phyloP scores from a whole-genome alignment of 2,888 invertebrate species.

The Anodontia alba region DNA sequence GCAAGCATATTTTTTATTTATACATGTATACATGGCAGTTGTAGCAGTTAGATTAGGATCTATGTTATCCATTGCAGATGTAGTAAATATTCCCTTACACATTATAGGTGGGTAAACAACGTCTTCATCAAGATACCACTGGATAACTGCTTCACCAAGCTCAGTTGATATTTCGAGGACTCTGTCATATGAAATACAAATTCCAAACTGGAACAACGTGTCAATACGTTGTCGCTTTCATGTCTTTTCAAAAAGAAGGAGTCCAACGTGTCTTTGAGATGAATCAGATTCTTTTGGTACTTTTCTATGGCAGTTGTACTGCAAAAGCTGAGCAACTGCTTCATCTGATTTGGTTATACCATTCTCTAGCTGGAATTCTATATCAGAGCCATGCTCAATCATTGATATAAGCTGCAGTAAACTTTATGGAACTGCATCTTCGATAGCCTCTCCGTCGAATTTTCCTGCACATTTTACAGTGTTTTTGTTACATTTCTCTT shows the following conservation, averaged over 20 bases:
- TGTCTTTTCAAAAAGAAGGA: slow-evolving; percentile 58
- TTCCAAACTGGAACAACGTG: too few relatives aligned
- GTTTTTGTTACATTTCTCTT: too few relatives aligned
- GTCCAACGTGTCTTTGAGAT: slow-evolving; percentile 44
- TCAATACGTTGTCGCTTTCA: slow-evolving; percentile 54
- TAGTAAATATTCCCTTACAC: slow-evolving; percentile 52
- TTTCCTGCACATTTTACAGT: background rate
- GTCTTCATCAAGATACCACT: too few relatives aligned
- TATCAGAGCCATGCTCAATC: too few relatives aligned
- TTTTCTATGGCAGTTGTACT: too few relatives aligned
- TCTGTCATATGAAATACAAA: too few relatives aligned
- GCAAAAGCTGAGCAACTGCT: too few relatives aligned
- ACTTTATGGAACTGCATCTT: slow-evolving; percentile 2
- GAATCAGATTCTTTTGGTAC: background rate
- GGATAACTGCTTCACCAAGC: slow-evolving; percentile 49
- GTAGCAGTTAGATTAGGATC: slow-evolving; percentile 62
- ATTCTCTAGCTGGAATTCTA: background rate
- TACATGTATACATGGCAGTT: slow-evolving; percentile 29
- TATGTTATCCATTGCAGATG: too few relatives aligned
- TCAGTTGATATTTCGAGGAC: slow-evolving; percentile 63
- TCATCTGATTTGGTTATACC: too few relatives aligned
- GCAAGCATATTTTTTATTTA: too few relatives aligned
- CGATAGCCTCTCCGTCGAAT: too few relatives aligned
- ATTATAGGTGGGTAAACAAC: slow-evolving; percentile 52
- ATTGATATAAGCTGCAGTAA: slow-evolving; percentile 29